Evolutionary conservation across 2,797 vertebrate species (phyloP), one percentile per base, ranked within the genome.

Genomic region (Hirundo rustica): DNA sequence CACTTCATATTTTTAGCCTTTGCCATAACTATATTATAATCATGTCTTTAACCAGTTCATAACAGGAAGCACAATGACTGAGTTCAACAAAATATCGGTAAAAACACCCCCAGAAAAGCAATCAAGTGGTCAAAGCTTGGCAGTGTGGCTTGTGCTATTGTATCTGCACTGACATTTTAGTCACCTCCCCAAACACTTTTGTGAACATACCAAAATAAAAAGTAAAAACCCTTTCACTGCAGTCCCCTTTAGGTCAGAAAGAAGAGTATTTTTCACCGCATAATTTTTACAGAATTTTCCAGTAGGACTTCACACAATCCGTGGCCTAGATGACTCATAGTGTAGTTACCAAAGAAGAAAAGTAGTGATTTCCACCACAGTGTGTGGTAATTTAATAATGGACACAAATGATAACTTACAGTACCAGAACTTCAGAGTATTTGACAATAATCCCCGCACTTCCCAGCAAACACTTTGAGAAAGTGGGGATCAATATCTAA

Each of bases 1-100:
- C 45, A 76, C 81, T 74, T 94, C 65, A 40, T 90, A 91, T 79
- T 19, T 72, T 79, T 92, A 85, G 74, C 54, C 60, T 95, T 97
- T 98, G 94, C 93, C 87, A 92, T 95, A 95, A 93, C 61, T 30
- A 16, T 92, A 80, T 89, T 93, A 83, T 88, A 95, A 96, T 96
- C 8, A 94, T 93, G 88, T 95, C 85, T 93, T 97, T 97, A 97
- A 97, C 96, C 91, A 96, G 93, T 95, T 96, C 89, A n/a, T 88
- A 96, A 83, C 58, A 97, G 96, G 93, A 97, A 97, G 81, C 67
- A 62, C 85, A 95, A 92, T 77, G 88, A 85, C 60, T 92, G 75
- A 95, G 85, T 89, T 97, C 95, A 93, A 93, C 85, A 83, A 95
- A 97, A 96, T 95, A 94, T 89, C 95, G 94, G 95, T 93, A 95